These are phyloP conservation scores for Luffia ferchaultella DNA, from an alignment of 2,888 invertebrate genomes.

Conservation along the genomic window DNA sequence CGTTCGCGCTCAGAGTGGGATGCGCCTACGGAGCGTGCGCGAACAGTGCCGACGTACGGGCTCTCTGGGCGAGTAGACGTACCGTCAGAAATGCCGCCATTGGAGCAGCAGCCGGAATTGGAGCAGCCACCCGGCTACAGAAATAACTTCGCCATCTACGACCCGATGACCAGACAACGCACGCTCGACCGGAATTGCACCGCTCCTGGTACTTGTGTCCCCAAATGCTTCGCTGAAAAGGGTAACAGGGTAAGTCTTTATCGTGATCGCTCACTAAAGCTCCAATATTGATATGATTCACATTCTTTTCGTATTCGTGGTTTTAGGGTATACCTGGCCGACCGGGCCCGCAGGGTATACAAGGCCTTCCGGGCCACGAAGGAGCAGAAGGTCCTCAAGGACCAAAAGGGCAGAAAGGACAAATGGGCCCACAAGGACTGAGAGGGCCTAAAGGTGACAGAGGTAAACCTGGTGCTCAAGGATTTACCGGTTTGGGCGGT, in stretches of 20 bases:
- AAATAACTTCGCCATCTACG: constrained; percentile 37
- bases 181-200: constrained; percentile 68
- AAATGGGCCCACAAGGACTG: constrained; percentile 82
- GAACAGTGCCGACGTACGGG: constrained; percentile 12
- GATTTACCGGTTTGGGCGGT: constrained; percentile 81
- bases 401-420: constrained; percentile 89
- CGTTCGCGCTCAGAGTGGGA: constrained; percentile 16
- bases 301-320: neutral
- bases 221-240: constrained; percentile 90
- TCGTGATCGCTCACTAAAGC: neutral
- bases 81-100: constrained; percentile 29
- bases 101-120: constrained; percentile 17
- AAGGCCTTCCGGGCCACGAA: constrained; percentile 81
- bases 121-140: constrained; percentile 25
- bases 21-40: constrained; percentile 26
- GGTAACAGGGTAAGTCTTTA: constrained; percentile 72
- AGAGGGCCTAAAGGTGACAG: constrained; percentile 86
- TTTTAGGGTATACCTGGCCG: constrained; percentile 77
- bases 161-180: constrained; percentile 45
- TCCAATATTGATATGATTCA: neutral
- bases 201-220: constrained; percentile 75
- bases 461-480: constrained; percentile 87
- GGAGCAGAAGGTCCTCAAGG: constrained; percentile 88
- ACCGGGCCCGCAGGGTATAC: constrained; percentile 75
- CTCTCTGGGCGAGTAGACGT: constrained; percentile 21